A percentile compares a stretch with the other conserved stretches of the same genome.
These are phyloP conservation scores for Anticlea derivata DNA, from an alignment of 2,888 invertebrate genomes.

Conservation along the genomic window DNA sequence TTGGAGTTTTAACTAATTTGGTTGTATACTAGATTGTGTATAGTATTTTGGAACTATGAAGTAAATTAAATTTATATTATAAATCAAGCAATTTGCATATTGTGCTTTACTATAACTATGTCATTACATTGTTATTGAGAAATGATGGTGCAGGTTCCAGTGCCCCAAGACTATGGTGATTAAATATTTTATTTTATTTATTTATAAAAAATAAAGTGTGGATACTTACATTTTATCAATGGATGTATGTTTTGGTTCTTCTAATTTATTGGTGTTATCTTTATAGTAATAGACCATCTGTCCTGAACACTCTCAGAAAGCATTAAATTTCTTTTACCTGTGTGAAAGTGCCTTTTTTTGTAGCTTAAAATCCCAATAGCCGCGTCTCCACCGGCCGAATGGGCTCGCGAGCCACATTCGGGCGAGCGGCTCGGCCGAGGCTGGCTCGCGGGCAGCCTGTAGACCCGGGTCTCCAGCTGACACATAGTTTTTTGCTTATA, in stretches of 20 bases:
- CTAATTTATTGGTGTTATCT: constrained; percentile 6
- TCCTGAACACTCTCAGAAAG: constrained; percentile 45
- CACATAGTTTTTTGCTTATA: no score
- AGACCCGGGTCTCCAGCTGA: no score
- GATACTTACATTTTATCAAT: neutral
- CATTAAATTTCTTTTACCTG: constrained; percentile 56
- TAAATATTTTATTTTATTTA: constrained; percentile 27
- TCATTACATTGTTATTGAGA: constrained; percentile 34
- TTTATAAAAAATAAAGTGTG: constrained; percentile 18
- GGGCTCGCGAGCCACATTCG: no score
- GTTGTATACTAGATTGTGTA: constrained; percentile 48
- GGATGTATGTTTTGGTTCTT: constrained; percentile 9
- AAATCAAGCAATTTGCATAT: constrained; percentile 13
- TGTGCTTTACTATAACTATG: constrained; percentile 11
- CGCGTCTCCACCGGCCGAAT: no score
- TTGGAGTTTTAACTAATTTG: constrained; percentile 42
- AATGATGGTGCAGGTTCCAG: constrained; percentile 70
- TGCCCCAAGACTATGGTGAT: constrained; percentile 57
- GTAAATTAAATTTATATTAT: constrained; percentile 27
- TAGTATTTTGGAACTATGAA: constrained; percentile 42
- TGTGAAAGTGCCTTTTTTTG: constrained; percentile 50
- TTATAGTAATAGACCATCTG: constrained; percentile 11
- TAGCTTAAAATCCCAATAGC: no score
- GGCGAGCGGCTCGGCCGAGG: no score
- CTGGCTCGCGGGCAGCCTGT: no score